Percentiles rank a stretch among this genome's conserved stretches.
Conservation (phyloP, 2,797 vertebrate genomes). For the Rhodeus uyekii region DNA sequence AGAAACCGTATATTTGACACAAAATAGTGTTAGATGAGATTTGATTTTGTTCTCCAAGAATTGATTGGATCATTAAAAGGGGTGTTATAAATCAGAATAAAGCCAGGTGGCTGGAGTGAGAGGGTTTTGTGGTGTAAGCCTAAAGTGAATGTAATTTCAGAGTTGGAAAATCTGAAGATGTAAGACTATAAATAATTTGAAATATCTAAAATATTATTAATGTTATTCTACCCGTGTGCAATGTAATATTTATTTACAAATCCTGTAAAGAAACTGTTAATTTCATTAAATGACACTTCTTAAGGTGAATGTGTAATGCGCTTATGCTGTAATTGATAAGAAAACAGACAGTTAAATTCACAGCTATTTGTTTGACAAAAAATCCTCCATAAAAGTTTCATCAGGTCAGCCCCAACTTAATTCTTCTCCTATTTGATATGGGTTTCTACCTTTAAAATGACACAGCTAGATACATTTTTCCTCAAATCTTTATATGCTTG, state of each 20-base stretch:
- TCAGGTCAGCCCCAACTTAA: not conserved
- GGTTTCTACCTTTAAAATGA: not conserved
- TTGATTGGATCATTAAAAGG: not conserved
- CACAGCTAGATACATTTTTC: not conserved
- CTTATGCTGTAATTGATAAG: not conserved
- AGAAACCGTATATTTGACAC: not conserved
- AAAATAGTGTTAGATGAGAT: not conserved
- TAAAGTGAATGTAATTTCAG: not conserved
- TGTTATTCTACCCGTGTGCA: not conserved
- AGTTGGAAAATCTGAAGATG: not conserved
- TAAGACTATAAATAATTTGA: not conserved
- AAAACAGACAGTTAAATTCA: not conserved
- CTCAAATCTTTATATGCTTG: conserved; percentile 29
- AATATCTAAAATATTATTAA: not conserved
- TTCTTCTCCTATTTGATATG: not conserved
- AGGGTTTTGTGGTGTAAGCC: not conserved
- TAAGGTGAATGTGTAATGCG: not conserved
- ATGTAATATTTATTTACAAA: not conserved
- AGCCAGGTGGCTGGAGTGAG: not conserved
- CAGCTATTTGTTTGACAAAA: not conserved
- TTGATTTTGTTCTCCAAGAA: not conserved
- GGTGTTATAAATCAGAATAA: conserved; percentile 6
- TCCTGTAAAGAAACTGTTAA: not conserved
- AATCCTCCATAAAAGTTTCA: not conserved
- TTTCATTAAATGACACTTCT: conserved; percentile 1